These are phyloP conservation scores for Platycnemis pennipes DNA, from an alignment of 2,888 invertebrate genomes.

Conservation along the genomic window DNA sequence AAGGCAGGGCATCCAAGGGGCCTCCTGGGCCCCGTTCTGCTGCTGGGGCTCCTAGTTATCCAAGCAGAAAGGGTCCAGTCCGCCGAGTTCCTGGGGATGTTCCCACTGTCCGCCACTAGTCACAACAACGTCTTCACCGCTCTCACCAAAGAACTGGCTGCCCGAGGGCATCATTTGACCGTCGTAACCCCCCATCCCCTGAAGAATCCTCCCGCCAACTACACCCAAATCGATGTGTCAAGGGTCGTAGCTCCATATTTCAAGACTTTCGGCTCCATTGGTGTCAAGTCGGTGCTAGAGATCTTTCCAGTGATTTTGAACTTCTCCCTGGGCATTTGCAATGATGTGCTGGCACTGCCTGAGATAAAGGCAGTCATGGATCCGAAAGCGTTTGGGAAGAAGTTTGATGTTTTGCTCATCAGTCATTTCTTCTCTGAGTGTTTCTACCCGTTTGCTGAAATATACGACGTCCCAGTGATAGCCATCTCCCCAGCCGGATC, in stretches of 20 bases:
- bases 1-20: neutral
- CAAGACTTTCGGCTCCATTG: neutral
- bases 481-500: conserved; percentile 69
- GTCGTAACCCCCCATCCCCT: conserved; percentile 47
- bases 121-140: conserved; percentile 63
- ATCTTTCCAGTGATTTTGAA: neutral
- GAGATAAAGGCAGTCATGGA: conserved; percentile 54
- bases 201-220: conserved; percentile 50
- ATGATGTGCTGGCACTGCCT: neutral
- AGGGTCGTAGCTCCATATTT: neutral
- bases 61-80: neutral
- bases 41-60: neutral
- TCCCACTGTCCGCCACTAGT: conserved; percentile 39
- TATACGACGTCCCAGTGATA: conserved; percentile 72
- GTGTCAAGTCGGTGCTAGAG: neutral
- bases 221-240: conserved; percentile 37
- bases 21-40: neutral
- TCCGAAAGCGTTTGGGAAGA: conserved; percentile 1
- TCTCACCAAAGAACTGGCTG: conserved; percentile 60
- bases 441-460: conserved; percentile 70
- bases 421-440: conserved; percentile 72
- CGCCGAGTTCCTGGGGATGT: conserved; percentile 36
- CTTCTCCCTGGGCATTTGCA: neutral
- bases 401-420: conserved; percentile 73
- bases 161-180: conserved; percentile 51